phyloP scores from a whole-genome alignment of 2,113 vertebrate species.

The Promerops cafer region DNA sequence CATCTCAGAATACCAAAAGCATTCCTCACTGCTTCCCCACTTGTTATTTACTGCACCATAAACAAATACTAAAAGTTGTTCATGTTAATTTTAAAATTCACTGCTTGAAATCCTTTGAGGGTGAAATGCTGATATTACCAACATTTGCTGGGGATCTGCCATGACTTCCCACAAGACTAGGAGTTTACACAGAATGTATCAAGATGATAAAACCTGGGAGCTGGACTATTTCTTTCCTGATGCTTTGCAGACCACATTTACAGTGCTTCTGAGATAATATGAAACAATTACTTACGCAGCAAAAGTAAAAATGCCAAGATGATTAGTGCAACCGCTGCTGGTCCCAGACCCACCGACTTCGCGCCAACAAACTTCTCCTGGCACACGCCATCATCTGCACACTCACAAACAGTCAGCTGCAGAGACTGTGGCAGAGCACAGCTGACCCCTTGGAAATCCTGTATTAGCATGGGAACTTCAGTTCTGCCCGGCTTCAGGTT shows the following conservation, averaged over 20 bases:
- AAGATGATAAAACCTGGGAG: not conserved
- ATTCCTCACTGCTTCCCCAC: not conserved
- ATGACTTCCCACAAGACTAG: not conserved
- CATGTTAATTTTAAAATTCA: not conserved
- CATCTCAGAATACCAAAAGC: not conserved
- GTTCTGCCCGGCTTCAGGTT: slow-evolving; percentile 21
- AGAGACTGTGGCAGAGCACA: slow-evolving; percentile 66
- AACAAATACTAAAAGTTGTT: not conserved
- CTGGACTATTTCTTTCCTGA: not conserved
- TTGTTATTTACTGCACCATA: not conserved
- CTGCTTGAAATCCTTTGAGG: not conserved
- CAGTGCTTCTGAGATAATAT: not conserved
- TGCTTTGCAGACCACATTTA: not conserved
- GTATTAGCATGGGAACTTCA: slow-evolving; percentile 58
- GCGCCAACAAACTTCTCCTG: accelerated
- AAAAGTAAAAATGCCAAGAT: slow-evolving; percentile 72
- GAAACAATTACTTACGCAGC: slow-evolving; percentile 69
- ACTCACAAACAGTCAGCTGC: slow-evolving; percentile 57
- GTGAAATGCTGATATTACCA: not conserved
- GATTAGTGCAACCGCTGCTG: slow-evolving; percentile 64
- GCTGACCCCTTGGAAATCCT: slow-evolving; percentile 70
- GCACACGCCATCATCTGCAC: slow-evolving; percentile 11
- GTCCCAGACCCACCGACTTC: slow-evolving; percentile 29
- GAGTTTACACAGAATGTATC: not conserved
- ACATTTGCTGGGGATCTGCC: not conserved